A percentile compares a stretch with the other conserved stretches of the same genome.
Conservation (phyloP, 2,113 vertebrate species). For the Eulacestoma nigropectus region DNA sequence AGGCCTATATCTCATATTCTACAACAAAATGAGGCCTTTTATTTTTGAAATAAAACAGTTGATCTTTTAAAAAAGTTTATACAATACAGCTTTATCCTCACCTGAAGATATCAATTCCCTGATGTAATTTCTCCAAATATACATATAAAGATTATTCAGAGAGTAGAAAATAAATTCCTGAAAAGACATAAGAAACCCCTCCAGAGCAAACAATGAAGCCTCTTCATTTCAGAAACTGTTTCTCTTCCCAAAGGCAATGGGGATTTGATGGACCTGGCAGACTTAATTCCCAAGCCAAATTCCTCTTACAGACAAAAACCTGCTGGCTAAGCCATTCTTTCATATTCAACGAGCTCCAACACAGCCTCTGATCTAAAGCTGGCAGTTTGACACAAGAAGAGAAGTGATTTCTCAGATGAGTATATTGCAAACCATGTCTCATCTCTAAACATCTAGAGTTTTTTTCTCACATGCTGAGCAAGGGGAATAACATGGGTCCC, state of each 20-base stretch:
- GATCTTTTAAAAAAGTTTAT: not conserved
- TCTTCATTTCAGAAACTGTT: constrained; percentile 16
- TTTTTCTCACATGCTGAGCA: constrained; percentile 1
- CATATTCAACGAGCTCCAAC: not conserved
- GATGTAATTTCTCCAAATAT: not conserved
- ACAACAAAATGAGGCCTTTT: not conserved
- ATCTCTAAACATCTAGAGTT: not conserved
- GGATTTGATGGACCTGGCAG: constrained; percentile 33
- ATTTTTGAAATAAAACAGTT: not conserved
- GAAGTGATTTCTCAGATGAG: constrained; percentile 39
- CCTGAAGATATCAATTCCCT: not conserved
- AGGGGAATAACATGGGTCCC: not conserved
- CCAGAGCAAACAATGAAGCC: constrained; percentile 1
- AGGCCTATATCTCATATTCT: not conserved
- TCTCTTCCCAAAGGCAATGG: not conserved
- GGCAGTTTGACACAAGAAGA: constrained; percentile 25
- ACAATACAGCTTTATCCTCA: not conserved
- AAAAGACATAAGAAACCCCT: not conserved
- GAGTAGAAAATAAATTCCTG: not conserved
- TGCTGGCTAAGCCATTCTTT: constrained; percentile 35
- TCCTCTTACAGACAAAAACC: constrained; percentile 27
- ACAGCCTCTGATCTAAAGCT: constrained; percentile 31
- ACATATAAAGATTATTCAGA: not conserved
- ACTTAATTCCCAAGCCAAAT: constrained; percentile 46
- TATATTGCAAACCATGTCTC: not conserved